phyloP scores from a whole-genome alignment of 1,140 invertebrate species.

The Drosophila santomea region DNA sequence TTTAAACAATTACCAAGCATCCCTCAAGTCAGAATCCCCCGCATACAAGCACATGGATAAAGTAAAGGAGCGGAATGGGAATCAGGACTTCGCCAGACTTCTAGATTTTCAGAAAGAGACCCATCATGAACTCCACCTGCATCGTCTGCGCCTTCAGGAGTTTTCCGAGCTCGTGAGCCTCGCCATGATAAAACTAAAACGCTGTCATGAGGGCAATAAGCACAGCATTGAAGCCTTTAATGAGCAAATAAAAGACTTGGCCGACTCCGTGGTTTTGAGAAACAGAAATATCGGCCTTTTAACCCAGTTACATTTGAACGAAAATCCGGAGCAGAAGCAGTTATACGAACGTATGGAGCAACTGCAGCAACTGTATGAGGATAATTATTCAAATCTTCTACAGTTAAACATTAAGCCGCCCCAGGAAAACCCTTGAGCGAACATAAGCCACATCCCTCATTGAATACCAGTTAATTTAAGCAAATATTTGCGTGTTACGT shows the following conservation, averaged over 20 bases:
- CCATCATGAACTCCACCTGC: slow-evolving; percentile 1
- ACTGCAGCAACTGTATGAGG: neutral
- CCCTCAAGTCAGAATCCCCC: neutral
- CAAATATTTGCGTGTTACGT: slow-evolving; percentile 42
- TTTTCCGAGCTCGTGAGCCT: slow-evolving; percentile 15
- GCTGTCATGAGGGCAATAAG: slow-evolving; percentile 1
- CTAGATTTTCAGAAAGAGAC: neutral
- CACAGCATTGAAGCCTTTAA: slow-evolving; percentile 35
- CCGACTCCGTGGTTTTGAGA: slow-evolving; percentile 4
- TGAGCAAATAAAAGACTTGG: slow-evolving; percentile 13
- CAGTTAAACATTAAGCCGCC: slow-evolving; percentile 18
- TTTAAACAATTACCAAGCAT: neutral
- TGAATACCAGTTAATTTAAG: slow-evolving; percentile 42
- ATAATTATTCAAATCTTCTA: slow-evolving; percentile 1
- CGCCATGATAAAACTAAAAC: slow-evolving; percentile 10
- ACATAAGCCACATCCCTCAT: slow-evolving; percentile 14
- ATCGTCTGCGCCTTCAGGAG: slow-evolving; percentile 4
- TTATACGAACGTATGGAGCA: neutral
- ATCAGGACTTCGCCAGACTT: slow-evolving; percentile 1
- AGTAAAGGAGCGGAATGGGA: neutral
- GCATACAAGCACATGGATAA: neutral
- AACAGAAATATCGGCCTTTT: neutral
- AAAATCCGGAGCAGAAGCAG: slow-evolving; percentile 1
- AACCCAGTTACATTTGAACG: slow-evolving; percentile 17
- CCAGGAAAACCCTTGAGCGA: neutral